phyloP scores from a whole-genome alignment of 2,888 invertebrate species.

The Scaptomyza parva region DNA sequence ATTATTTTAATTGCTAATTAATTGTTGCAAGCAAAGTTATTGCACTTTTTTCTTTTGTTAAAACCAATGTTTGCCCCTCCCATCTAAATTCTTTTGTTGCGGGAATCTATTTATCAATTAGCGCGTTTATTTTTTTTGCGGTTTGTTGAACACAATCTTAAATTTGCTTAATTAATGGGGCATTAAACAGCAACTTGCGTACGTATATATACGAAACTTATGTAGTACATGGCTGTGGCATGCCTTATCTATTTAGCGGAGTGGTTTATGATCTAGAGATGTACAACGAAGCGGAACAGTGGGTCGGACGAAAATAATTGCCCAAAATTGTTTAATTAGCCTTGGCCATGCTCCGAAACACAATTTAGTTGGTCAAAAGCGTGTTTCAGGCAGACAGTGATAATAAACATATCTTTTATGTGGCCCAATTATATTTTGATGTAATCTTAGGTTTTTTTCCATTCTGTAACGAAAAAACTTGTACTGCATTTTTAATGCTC shows the following conservation, averaged over 20 bases:
- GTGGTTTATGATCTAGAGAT: constrained; percentile 51
- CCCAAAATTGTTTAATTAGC: constrained; percentile 28
- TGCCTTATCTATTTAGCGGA: constrained; percentile 43
- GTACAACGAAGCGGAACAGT: constrained; percentile 50
- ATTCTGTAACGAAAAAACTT: constrained; percentile 5
- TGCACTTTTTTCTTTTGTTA: background rate
- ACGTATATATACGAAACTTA: too few relatives aligned
- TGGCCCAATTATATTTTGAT: constrained; percentile 6
- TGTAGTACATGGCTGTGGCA: constrained; percentile 52
- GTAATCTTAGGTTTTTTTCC: constrained; percentile 17
- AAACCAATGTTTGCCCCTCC: background rate
- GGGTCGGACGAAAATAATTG: constrained; percentile 29
- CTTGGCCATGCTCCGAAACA: constrained; percentile 42
- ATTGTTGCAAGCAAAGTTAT: constrained; percentile 39
- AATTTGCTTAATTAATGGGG: constrained; percentile 67
- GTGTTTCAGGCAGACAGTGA: background rate
- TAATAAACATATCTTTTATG: constrained; percentile 1
- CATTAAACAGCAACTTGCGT: constrained; percentile 47
- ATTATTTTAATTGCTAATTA: constrained; percentile 66
- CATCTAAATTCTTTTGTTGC: constrained; percentile 18
- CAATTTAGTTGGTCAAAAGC: constrained; percentile 5
- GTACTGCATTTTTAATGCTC: constrained; percentile 7
- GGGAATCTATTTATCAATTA: constrained; percentile 68
- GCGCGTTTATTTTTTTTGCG: constrained; percentile 41
- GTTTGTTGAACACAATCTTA: constrained; percentile 65